Evolutionary conservation across 2,113 vertebrate genomes (phyloP).

Genomic region (Cichladusa arquata): DNA sequence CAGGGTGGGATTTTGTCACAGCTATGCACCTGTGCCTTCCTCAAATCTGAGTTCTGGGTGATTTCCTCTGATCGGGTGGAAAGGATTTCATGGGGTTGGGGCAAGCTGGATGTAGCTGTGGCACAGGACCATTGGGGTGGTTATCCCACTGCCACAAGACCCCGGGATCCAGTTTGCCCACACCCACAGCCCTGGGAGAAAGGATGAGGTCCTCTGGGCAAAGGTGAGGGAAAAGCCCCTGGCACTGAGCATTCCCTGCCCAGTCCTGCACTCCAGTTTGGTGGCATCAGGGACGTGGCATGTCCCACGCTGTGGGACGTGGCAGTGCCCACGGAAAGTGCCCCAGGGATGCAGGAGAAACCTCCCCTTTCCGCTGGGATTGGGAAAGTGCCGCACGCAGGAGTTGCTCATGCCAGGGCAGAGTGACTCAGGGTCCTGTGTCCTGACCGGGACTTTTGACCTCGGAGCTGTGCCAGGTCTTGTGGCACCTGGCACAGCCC

Average conservation of each 20-base stretch:
- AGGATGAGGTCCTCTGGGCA: background rate
- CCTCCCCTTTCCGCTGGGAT: background rate
- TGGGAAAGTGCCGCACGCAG: background rate
- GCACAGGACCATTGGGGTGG: rapidly evolving
- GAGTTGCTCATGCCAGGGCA: background rate
- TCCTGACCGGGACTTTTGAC: background rate
- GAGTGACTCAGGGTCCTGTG: conserved; percentile 23
- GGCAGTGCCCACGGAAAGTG: background rate
- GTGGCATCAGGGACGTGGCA: background rate
- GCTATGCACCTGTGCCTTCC: rapidly evolving
- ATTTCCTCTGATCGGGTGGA: rapidly evolving
- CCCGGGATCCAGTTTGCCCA: background rate
- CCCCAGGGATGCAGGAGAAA: background rate
- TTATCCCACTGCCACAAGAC: rapidly evolving
- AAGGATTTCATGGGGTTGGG: rapidly evolving
- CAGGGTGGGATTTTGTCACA: background rate
- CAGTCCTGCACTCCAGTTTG: background rate
- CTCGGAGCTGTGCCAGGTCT: background rate
- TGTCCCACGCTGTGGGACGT: rapidly evolving
- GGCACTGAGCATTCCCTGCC: background rate
- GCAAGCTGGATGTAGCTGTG: background rate
- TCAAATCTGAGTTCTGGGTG: rapidly evolving
- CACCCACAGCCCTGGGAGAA: background rate
- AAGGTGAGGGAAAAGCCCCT: rapidly evolving
- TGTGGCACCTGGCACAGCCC: background rate